These are phyloP conservation scores for Euzophera pinguis DNA, from an alignment of 2,888 invertebrate species.

Conservation along the genomic window DNA sequence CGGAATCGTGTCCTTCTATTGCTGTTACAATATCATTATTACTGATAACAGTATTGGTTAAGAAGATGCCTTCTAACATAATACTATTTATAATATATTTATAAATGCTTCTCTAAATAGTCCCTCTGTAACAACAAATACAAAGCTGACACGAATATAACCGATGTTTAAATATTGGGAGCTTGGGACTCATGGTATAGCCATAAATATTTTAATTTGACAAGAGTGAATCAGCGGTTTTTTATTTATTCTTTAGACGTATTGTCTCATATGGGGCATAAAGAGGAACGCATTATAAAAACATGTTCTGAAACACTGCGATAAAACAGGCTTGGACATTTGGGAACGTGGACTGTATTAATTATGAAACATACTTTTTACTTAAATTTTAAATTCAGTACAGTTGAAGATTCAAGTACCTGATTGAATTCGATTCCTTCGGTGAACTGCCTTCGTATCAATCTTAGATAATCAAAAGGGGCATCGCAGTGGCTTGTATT, in stretches of 20 bases:
- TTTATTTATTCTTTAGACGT: conserved; percentile 20
- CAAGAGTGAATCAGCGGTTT: conserved; percentile 45
- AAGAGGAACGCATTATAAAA: conserved; percentile 11
- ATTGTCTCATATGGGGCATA: conserved; percentile 27
- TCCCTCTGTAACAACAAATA: too few relatives aligned
- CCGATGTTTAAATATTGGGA: background rate
- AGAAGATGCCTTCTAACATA: background rate
- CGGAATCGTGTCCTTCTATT: background rate
- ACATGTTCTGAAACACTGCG: conserved; percentile 7
- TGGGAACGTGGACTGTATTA: background rate
- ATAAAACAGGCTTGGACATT: background rate
- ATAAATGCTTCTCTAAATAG: background rate
- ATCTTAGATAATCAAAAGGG: background rate
- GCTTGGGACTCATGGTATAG: background rate
- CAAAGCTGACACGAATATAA: background rate
- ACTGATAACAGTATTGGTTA: background rate
- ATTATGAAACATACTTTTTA: background rate
- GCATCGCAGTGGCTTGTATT: background rate
- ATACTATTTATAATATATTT: background rate
- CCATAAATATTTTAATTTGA: conserved; percentile 60
- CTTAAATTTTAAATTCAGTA: background rate
- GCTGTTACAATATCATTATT: conserved; percentile 1
- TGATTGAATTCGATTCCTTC: background rate
- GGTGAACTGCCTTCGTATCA: background rate
- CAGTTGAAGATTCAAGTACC: background rate